A percentile compares a stretch with the other conserved stretches of the same genome.
Conservation (phyloP, 2,888 invertebrate species). For the Hipparchia semele region DNA sequence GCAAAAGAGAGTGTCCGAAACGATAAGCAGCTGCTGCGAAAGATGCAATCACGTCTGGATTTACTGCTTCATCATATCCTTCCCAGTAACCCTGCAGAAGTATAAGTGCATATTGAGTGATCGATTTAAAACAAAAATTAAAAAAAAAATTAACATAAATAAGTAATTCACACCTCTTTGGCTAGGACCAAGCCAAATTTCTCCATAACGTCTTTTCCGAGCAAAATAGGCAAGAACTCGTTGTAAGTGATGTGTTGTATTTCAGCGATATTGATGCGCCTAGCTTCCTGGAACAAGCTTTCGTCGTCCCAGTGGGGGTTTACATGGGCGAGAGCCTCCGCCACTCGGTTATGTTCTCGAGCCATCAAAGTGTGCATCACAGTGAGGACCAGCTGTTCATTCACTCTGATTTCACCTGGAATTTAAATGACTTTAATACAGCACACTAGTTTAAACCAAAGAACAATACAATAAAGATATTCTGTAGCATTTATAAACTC, state of each 20-base stretch:
- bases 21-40: slow-evolving; percentile 97
- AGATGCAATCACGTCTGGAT: slow-evolving; percentile 94
- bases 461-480: neutral
- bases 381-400: slow-evolving; percentile 94
- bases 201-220: slow-evolving; percentile 96
- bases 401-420: slow-evolving; percentile 94
- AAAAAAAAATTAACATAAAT: neutral
- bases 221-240: slow-evolving; percentile 93
- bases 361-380: slow-evolving; percentile 97
- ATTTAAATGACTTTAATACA: neutral
- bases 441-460: neutral
- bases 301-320: slow-evolving; percentile 98
- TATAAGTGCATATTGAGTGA: neutral
- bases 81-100: slow-evolving; percentile 88
- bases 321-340: slow-evolving; percentile 88
- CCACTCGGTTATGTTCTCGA: slow-evolving; percentile 94
- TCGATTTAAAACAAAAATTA: neutral
- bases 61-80: slow-evolving; percentile 92
- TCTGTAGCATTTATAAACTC: slow-evolving; percentile 46
- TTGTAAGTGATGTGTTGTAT: slow-evolving; percentile 96
- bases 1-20: slow-evolving; percentile 95
- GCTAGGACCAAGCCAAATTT: slow-evolving; percentile 93
- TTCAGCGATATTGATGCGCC: slow-evolving; percentile 92
- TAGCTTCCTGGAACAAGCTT: slow-evolving; percentile 93
- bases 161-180: slow-evolving; percentile 84